Evolutionary conservation across 2,888 invertebrate genomes (phyloP).

Genomic region (Tinea trinotella): DNA sequence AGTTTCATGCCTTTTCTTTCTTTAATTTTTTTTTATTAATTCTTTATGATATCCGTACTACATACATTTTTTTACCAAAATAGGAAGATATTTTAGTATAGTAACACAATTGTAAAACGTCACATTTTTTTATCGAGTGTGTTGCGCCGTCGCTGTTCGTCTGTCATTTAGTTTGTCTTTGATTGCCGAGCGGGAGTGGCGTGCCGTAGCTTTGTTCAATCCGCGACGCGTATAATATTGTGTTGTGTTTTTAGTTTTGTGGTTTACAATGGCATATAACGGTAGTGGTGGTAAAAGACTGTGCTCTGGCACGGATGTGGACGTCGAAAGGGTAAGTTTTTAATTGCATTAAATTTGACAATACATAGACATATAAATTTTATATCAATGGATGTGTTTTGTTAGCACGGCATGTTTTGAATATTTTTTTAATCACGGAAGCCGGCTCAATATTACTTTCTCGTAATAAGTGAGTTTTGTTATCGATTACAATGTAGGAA

Average conservation of each 20-base stretch:
- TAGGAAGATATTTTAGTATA: background rate
- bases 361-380: conserved; percentile 28
- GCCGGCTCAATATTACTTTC: conserved; percentile 2
- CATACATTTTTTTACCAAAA: no score
- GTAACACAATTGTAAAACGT: conserved; percentile 1
- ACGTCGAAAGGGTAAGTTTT: conserved; percentile 65
- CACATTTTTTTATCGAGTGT: conserved; percentile 1
- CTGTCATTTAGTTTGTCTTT: background rate
- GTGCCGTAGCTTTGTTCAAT: background rate
- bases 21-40: no score
- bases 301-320: conserved; percentile 64
- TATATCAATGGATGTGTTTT: conserved; percentile 69
- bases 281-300: conserved; percentile 75
- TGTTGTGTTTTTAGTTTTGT: conserved; percentile 18
- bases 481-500: conserved; percentile 11
- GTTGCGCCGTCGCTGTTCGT: conserved; percentile 9
- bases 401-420: conserved; percentile 50
- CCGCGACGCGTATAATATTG: background rate
- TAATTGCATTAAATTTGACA: conserved; percentile 22
- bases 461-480: background rate
- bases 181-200: background rate
- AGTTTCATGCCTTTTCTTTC: no score
- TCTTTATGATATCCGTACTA: no score
- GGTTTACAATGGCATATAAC: conserved; percentile 80
- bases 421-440: conserved; percentile 26